Base-by-base conservation (phyloP, 2,113 vertebrate genomes). In the Ptilorrhoa leucosticta region DNA sequence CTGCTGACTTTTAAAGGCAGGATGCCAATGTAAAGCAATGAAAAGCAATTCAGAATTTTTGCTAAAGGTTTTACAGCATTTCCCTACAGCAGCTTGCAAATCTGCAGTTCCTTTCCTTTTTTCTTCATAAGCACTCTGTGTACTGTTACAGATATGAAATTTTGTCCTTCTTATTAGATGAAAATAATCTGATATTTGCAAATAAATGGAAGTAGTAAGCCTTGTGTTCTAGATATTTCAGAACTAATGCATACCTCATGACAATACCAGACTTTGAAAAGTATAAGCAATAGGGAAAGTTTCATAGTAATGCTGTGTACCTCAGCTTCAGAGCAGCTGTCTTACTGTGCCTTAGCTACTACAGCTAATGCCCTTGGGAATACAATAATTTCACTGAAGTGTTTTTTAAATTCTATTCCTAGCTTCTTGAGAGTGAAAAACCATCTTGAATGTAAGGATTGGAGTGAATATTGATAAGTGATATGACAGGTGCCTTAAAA, bases 1-100 rank as follows among this genome's bases (percentile, higher is more conserved):
- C 54, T 77, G 70, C 50, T 83, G 82, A 80, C 63, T 95, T 83
- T 57, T 76, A 83, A 64, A 83, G 92, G 82, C 69, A 73, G 35
- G 4, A 7, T 92, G 75, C 82, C 85, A 88, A 27, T 53, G 54
- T 91, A 91, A 96, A 91, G 58, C 50, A 83, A n/a, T 50, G 61
- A 85, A 93, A 96, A 95, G 30, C 64, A 83, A 15, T 84, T 93
- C 68, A 70, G 53, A 83, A 20, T 81, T 94, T 86, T 91, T 93
- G 17, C 64, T 66, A 26, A 93, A 86, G 84, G 37, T 93, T 84
- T 87, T 85, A 73, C 1, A 5, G 37, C 69, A 35, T 85, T 96
- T 76, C 77, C 42, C n/a, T 64, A 42, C 37, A 87, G 57, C 75
- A 83, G 42, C 58, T 90, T 93, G 71, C 66, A 88, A 65, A 73